Base-by-base conservation (phyloP, 2,797 vertebrate genomes). In the Rousettus madagascariensis region DNA sequence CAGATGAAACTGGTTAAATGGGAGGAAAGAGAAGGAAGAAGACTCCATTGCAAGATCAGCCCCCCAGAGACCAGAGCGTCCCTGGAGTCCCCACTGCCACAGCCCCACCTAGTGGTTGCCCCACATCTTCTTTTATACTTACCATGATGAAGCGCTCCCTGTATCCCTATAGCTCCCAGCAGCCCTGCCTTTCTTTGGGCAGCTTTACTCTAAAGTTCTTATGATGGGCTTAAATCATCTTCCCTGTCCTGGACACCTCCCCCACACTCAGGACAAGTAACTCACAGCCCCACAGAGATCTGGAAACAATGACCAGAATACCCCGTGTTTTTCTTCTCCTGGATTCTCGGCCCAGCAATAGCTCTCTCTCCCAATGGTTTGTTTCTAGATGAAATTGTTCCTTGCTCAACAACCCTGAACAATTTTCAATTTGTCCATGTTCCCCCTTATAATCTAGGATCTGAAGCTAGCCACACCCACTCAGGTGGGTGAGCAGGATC, bases 91-190 rank as follows among this genome's bases (percentile, higher is more conserved):
- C 46, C 90, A 46, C 71, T 6, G 93, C 59, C 86, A 96, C 91
- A 96, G 95, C 93, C 69, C 93, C 96, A 93, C 89, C 96, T 96
- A 74, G 78, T 79, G 96, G 96, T 85, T 95, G 95, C 96, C 96
- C 95, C 84, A 20, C 5, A 6, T 16, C 49, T 16, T 33, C n/a
- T 30, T 36, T 57, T 65, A 2, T 1, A 11, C 65, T 22, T 77
- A 15, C 1, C 3, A 4, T 6, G 30, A 41, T 6, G 19, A 82
- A 26, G 36, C 0, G 3, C 30, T 33, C 17, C 57, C 26, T 2
- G 20, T 49, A 49, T 49, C 15, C 49, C 28, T 5, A 3, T 5
- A 30, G 38, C 0, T 20, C 43, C 22, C 3, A 7, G 26, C 28
- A 66, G 46, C 20, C 38, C 41, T 55, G 65, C 68, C 51, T 36